Conservation (phyloP, 2,797 vertebrate species). For the Ambastaia sidthimunki region DNA sequence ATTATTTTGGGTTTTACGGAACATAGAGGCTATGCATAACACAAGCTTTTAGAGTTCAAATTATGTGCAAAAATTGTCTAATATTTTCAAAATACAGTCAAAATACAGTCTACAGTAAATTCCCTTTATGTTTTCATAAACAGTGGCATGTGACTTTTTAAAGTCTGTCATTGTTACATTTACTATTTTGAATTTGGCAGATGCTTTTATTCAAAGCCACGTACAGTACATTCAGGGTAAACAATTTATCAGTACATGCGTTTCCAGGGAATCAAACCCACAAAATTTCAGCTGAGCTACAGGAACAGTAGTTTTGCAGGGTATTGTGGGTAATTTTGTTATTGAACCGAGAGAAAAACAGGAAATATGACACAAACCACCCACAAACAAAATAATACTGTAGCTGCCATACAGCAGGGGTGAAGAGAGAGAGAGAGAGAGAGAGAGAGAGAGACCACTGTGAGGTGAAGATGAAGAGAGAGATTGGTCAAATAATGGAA, state of each 20-base stretch:
- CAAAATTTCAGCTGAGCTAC: too few species aligned
- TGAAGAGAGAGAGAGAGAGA: conserved; percentile 1
- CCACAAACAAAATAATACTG: background rate
- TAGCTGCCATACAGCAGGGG: background rate
- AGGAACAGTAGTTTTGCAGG: background rate
- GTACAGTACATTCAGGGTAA: too few species aligned
- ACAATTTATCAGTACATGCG: too few species aligned
- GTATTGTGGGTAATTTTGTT: background rate
- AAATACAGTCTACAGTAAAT: too few species aligned
- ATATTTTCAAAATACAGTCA: too few species aligned
- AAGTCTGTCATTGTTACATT: too few species aligned
- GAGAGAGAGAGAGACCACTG: too few species aligned
- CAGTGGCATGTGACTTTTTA: background rate
- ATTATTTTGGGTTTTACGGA: background rate
- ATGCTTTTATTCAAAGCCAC: too few species aligned
- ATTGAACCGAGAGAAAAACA: background rate
- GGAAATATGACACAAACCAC: background rate
- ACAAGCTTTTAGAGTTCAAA: background rate
- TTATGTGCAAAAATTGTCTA: too few species aligned
- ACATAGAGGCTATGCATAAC: background rate
- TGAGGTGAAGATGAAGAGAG: background rate
- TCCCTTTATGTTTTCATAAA: too few species aligned
- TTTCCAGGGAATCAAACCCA: too few species aligned
- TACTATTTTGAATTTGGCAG: too few species aligned
- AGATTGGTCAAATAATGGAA: conserved; percentile 12